Percentiles rank a stretch among this genome's conserved stretches.
These are phyloP conservation scores for Leucosticte australis DNA, from an alignment of 2,113 vertebrate genomes.

Conservation along the genomic window DNA sequence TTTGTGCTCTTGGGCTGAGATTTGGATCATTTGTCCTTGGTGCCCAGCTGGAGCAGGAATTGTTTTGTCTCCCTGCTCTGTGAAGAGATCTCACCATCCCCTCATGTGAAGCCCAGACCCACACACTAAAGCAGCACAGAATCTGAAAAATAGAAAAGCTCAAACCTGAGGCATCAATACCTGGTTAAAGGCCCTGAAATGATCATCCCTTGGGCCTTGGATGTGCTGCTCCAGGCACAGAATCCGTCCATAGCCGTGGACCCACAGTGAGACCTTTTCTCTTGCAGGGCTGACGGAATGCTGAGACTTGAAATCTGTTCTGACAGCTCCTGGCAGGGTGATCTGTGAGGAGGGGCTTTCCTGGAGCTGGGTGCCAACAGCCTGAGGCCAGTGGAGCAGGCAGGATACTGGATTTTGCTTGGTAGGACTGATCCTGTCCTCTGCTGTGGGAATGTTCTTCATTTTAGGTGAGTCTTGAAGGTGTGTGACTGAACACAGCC, in stretches of 20 bases:
- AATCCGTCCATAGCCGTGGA: not conserved
- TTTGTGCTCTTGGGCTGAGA: not conserved
- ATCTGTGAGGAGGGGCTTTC: not conserved
- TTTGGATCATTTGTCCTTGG: not conserved
- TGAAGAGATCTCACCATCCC: not conserved
- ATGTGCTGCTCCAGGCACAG: not conserved
- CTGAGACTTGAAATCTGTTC: not conserved
- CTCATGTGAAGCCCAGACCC: rapidly evolving
- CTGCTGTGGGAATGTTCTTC: not conserved
- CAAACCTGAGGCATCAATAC: not conserved
- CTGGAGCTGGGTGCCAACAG: not conserved
- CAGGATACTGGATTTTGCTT: not conserved
- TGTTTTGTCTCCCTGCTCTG: not conserved
- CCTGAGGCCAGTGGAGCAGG: not conserved
- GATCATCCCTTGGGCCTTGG: not conserved
- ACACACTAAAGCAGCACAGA: not conserved
- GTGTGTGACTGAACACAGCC: not conserved
- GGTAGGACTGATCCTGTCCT: not conserved
- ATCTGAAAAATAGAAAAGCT: not conserved
- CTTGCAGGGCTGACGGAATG: not conserved
- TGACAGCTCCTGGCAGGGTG: not conserved
- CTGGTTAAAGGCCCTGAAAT: not conserved
- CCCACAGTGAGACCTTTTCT: not conserved
- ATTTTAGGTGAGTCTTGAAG: not conserved
- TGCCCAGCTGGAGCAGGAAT: not conserved